Evolutionary conservation across 2,888 invertebrate species (phyloP).

Genomic region (Epistrophe grossulariae): DNA sequence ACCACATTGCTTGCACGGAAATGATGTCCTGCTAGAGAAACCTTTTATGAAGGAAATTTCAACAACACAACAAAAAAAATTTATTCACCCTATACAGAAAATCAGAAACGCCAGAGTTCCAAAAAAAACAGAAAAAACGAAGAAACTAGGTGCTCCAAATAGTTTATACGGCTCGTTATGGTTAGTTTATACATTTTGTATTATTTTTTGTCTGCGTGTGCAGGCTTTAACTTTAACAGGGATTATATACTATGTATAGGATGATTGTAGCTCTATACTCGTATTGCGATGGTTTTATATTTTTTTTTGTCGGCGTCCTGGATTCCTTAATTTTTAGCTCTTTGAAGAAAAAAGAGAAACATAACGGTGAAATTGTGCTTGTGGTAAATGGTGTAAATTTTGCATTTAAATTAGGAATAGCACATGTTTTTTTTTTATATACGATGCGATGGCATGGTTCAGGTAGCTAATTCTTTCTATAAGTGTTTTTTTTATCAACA

Average conservation of each 20-base stretch:
- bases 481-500: neutral
- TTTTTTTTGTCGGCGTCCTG: neutral
- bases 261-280: neutral
- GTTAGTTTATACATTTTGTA: neutral
- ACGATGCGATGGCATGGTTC: neutral
- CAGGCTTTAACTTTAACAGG: neutral
- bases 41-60: neutral
- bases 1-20: slow-evolving; percentile 23
- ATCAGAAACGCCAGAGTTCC: neutral
- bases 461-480: neutral
- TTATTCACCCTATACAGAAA: neutral
- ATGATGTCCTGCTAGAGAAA: slow-evolving; percentile 42
- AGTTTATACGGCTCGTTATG: slow-evolving; percentile 26
- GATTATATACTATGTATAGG: neutral
- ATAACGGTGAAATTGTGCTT: neutral
- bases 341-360: neutral
- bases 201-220: neutral
- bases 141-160: slow-evolving; percentile 63
- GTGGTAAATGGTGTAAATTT: slow-evolving; percentile 20
- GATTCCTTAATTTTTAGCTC: slow-evolving; percentile 5
- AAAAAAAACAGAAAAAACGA: slow-evolving; percentile 38
- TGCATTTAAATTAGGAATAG: slow-evolving; percentile 57
- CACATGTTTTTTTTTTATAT: slow-evolving; percentile 49
- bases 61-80: neutral
- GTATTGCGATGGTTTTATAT: neutral